Percentiles rank a stretch among this genome's conserved stretches.
phyloP scores from a whole-genome alignment of 2,797 vertebrate genomes.

The Pitangus sulphuratus region DNA sequence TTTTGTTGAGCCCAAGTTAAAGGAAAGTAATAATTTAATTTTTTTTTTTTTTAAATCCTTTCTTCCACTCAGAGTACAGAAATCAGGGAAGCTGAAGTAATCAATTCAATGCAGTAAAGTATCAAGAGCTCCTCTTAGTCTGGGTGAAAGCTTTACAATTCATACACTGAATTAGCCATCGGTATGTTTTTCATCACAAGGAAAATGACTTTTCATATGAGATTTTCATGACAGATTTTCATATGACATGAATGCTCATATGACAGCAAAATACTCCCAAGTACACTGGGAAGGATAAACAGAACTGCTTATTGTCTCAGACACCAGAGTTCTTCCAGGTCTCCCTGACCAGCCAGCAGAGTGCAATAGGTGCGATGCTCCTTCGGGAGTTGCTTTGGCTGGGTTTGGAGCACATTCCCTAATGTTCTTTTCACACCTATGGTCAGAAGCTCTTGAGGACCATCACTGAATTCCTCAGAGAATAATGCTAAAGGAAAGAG shows the following conservation, averaged over 20 bases:
- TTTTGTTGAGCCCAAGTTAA: background rate
- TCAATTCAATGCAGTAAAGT: background rate
- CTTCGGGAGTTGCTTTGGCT: background rate
- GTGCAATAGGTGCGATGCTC: background rate
- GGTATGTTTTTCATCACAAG: background rate
- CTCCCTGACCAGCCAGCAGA: background rate
- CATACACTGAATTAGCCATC: background rate
- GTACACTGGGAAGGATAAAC: background rate
- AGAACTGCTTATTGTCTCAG: background rate
- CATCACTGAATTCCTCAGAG: background rate
- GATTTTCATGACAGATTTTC: background rate
- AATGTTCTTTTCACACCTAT: background rate
- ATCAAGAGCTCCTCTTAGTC: background rate
- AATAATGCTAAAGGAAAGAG: background rate
- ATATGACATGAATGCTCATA: background rate
- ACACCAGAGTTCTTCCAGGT: background rate
- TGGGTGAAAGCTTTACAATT: background rate
- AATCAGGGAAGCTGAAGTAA: background rate
- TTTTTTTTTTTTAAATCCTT: background rate
- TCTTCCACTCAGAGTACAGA: background rate
- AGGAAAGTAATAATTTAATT: background rate
- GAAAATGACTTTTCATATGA: background rate
- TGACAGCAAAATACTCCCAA: background rate
- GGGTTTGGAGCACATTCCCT: background rate
- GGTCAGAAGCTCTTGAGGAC: background rate